Conservation (phyloP, 2,113 vertebrate species). For the Brevimyrus niger region DNA sequence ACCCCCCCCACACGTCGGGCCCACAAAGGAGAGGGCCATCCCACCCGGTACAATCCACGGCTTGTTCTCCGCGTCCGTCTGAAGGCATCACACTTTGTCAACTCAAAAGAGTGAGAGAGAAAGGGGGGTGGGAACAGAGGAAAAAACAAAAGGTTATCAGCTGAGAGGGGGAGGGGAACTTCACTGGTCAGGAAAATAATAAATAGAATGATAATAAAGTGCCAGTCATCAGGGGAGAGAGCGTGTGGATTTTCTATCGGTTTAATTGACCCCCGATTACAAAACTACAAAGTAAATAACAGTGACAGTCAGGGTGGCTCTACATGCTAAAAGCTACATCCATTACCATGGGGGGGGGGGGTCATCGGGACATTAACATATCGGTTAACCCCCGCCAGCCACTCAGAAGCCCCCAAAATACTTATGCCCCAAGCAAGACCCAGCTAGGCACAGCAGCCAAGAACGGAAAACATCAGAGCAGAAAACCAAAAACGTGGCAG, state of each 20-base stretch:
- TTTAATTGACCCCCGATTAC: conserved; percentile 1
- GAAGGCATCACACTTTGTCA: neutral
- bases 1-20: neutral
- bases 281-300: neutral
- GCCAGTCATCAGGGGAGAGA: neutral
- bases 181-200: neutral
- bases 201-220: no score
- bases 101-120: neutral
- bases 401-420: neutral
- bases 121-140: neutral
- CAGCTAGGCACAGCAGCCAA: neutral
- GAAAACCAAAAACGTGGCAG: neutral
- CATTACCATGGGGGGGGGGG: neutral
- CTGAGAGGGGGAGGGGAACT: neutral
- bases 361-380: neutral
- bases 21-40: neutral
- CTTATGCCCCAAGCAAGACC: neutral
- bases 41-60: neutral
- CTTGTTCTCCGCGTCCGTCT: neutral
- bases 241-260: neutral
- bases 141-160: neutral
- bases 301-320: neutral
- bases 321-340: conserved; percentile 5
- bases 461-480: neutral
- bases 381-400: neutral